Percentiles rank a stretch among this genome's conserved stretches.
These are phyloP conservation scores for Troilus luridus DNA, from an alignment of 2,888 invertebrate species.

Conservation along the genomic window DNA sequence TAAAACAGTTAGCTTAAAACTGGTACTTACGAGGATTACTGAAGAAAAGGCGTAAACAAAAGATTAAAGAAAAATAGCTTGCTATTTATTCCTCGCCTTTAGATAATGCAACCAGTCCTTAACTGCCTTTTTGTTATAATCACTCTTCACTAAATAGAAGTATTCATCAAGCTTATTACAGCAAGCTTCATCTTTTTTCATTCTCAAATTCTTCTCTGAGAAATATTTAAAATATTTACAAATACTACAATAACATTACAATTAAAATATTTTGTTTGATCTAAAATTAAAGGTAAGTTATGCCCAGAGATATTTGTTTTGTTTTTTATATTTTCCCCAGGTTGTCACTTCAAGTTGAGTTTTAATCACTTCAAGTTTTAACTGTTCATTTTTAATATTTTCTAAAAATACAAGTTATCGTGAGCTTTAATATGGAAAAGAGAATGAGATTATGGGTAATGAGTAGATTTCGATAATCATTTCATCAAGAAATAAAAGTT, in stretches of 20 bases:
- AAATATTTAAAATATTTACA: background rate
- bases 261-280: background rate
- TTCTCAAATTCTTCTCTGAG: background rate
- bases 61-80: background rate
- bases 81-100: background rate
- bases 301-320: too few relatives aligned
- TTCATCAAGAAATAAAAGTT: too few relatives aligned
- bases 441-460: too few relatives aligned
- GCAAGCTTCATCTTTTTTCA: conserved; percentile 3
- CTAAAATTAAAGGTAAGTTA: background rate
- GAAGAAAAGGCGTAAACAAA: background rate
- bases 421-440: too few relatives aligned
- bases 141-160: background rate
- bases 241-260: too few relatives aligned
- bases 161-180: background rate
- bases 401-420: too few relatives aligned
- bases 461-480: too few relatives aligned
- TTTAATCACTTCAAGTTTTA: too few relatives aligned
- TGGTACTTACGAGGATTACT: background rate
- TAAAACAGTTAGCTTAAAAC: background rate
- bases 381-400: too few relatives aligned
- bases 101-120: background rate
- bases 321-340: too few relatives aligned
- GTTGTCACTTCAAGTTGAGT: too few relatives aligned
- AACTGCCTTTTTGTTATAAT: conserved; percentile 4